phyloP scores from a whole-genome alignment of 64 coral and sea anemone genomes.

The Stichodactyla mertensii region DNA sequence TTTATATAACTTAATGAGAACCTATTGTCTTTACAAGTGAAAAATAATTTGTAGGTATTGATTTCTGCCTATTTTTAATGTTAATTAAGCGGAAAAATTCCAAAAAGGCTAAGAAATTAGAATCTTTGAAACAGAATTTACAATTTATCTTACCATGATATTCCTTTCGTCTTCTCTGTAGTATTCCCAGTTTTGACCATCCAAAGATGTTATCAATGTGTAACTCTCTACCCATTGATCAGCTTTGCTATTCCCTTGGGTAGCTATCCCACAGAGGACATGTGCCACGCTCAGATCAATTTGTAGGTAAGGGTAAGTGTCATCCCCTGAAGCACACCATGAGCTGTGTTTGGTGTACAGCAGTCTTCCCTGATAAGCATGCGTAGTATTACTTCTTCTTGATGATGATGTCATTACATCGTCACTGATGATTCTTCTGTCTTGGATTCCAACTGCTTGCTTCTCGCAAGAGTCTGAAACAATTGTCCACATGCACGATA shows the following conservation, averaged over 20 bases:
- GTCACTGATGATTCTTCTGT: slow-evolving; percentile 1
- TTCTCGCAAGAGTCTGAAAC: slow-evolving; percentile 5
- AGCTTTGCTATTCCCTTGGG: slow-evolving; percentile 2
- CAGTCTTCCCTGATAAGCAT: neutral
- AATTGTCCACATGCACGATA: too few relatives aligned
- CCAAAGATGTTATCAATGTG: neutral
- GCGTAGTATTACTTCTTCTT: neutral
- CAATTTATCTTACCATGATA: neutral
- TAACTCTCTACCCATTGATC: neutral
- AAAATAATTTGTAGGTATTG: too few relatives aligned
- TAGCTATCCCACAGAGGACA: slow-evolving; percentile 8
- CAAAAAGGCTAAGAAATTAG: too few relatives aligned
- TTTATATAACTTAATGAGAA: too few relatives aligned
- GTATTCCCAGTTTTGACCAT: slow-evolving; percentile 13
- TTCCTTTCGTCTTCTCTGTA: neutral
- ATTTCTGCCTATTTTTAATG: too few relatives aligned
- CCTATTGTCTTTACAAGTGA: too few relatives aligned
- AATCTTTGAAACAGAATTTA: neutral
- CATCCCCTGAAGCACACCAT: neutral
- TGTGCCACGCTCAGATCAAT: neutral
- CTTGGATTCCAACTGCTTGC: slow-evolving; percentile 5
- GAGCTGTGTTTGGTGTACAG: neutral
- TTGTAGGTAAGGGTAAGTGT: neutral
- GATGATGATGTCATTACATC: neutral
- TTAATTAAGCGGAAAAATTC: too few relatives aligned